These are phyloP conservation scores for Stictocephala bisonia DNA, from an alignment of 2,888 invertebrate species.

Conservation along the genomic window DNA sequence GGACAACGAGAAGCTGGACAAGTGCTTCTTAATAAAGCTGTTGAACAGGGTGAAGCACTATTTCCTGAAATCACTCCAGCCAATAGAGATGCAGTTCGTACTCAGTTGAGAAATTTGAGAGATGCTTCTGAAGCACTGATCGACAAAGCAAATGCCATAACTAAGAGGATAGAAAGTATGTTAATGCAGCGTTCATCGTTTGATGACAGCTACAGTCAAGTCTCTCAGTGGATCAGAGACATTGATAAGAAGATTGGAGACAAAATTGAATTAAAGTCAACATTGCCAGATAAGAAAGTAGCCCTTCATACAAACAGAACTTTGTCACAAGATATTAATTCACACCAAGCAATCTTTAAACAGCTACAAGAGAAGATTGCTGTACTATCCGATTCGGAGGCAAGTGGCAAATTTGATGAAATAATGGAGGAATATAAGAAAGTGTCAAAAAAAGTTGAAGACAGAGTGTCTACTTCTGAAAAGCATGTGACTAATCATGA, in stretches of 20 bases:
- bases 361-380: conserved; percentile 87
- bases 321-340: conserved; percentile 84
- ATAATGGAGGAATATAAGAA: conserved; percentile 79
- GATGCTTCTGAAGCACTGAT: conserved; percentile 86
- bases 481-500: conserved; percentile 85
- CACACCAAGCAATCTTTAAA: conserved; percentile 86
- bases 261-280: conserved; percentile 78
- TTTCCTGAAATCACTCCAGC: conserved; percentile 89
- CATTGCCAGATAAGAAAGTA: conserved; percentile 88
- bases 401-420: conserved; percentile 77
- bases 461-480: conserved; percentile 74
- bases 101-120: conserved; percentile 82
- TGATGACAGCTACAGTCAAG: conserved; percentile 90
- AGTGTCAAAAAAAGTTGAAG: conserved; percentile 75
- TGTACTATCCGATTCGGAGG: conserved; percentile 82
- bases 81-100: conserved; percentile 85
- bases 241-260: conserved; percentile 79
- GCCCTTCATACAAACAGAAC: conserved; percentile 84
- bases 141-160: conserved; percentile 84
- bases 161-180: conserved; percentile 89
- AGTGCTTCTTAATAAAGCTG: conserved; percentile 78
- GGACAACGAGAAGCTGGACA: conserved; percentile 85
- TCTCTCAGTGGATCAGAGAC: conserved; percentile 87
- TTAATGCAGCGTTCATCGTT: conserved; percentile 92
- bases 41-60: conserved; percentile 88